These are phyloP conservation scores for Xanthia togata DNA, from an alignment of 2,888 invertebrate species.

Conservation along the genomic window DNA sequence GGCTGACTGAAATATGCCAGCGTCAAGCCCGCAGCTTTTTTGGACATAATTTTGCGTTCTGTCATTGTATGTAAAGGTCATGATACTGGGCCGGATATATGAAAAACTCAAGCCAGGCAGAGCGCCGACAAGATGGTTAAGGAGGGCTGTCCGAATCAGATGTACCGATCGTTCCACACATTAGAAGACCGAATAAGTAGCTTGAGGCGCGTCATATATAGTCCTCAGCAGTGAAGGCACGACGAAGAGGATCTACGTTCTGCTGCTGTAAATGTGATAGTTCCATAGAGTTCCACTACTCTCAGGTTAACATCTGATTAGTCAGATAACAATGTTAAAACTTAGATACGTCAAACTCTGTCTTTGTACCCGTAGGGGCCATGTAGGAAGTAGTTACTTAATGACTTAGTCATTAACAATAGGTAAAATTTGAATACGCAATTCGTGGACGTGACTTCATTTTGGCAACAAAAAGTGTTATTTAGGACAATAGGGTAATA, in stretches of 20 bases:
- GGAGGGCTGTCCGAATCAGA: background rate
- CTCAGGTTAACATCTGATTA: background rate
- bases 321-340: background rate
- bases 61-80: background rate
- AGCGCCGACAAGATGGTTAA: background rate
- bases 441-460: constrained; percentile 16
- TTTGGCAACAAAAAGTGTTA: constrained; percentile 24
- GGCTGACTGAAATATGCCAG: background rate
- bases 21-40: background rate
- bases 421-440: constrained; percentile 8
- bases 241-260: background rate
- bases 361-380: background rate
- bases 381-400: constrained; percentile 24
- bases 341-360: constrained; percentile 2
- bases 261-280: background rate
- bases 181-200: background rate
- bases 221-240: background rate
- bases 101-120: no score
- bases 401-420: constrained; percentile 14
- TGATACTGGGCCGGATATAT: background rate
- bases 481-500: background rate
- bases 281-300: no score
- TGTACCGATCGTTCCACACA: background rate
- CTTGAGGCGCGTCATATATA: background rate
- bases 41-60: background rate